A percentile compares a stretch with the other conserved stretches of the same genome.
Evolutionary conservation across 1,140 invertebrate genomes (phyloP).

Genomic region (Laupala kohalensis): DNA sequence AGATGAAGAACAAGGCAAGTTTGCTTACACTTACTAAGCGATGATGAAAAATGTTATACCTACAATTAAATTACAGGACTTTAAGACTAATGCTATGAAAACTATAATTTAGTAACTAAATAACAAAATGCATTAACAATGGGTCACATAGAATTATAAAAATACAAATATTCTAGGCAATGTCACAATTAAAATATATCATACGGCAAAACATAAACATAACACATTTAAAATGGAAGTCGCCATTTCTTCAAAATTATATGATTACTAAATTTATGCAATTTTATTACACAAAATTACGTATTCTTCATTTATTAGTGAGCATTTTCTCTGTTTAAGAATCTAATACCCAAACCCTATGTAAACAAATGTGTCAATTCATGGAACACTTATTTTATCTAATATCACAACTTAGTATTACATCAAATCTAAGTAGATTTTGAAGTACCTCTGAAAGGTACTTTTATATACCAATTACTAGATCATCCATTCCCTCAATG

Average conservation of each 20-base stretch:
- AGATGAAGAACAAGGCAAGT: background rate
- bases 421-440: too few species aligned
- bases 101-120: background rate
- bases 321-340: background rate
- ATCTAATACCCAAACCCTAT: background rate
- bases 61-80: background rate
- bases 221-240: background rate
- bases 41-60: background rate
- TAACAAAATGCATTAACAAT: background rate
- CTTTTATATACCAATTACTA: too few species aligned
- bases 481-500: background rate
- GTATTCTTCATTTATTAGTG: background rate
- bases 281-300: background rate
- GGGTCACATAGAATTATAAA: background rate
- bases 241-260: background rate
- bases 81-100: background rate
- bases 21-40: background rate
- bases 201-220: background rate
- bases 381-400: background rate
- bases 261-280: background rate
- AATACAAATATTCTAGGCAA: background rate
- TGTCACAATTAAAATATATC: background rate
- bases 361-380: background rate
- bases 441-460: too few species aligned
- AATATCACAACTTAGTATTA: background rate